Evolutionary conservation across 2,797 vertebrate genomes (phyloP).

Genomic region (Crocidura indochinensis): DNA sequence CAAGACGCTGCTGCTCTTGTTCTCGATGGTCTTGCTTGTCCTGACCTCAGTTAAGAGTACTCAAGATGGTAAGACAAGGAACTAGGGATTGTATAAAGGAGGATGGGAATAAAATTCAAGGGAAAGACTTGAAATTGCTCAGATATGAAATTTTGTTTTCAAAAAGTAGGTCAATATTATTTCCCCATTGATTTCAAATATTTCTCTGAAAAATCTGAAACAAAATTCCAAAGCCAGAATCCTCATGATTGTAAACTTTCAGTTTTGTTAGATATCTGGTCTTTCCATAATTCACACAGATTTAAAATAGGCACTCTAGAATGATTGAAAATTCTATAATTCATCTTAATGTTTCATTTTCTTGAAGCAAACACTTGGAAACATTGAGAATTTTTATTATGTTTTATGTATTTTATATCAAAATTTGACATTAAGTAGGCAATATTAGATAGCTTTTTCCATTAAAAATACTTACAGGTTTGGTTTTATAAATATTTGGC

Average conservation of each 20-base stretch:
- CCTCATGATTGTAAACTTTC: background rate
- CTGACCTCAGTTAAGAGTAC: slow-evolving; percentile 41
- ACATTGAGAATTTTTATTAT: no score
- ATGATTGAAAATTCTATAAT: background rate
- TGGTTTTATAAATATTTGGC: background rate
- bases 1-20: slow-evolving; percentile 60
- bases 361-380: background rate
- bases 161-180: background rate
- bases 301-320: background rate
- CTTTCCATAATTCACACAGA: background rate
- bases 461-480: background rate
- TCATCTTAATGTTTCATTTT: slow-evolving; percentile 18
- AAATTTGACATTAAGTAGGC: background rate
- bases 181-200: background rate
- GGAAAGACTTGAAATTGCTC: background rate
- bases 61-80: background rate
- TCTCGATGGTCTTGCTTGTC: slow-evolving; percentile 29
- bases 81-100: background rate
- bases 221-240: background rate
- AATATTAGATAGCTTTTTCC: background rate
- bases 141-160: background rate
- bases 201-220: background rate
- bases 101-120: background rate
- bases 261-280: background rate
- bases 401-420: background rate